phyloP scores from a whole-genome alignment of 2,888 invertebrate genomes.

The Dicroscelio sp. region DNA sequence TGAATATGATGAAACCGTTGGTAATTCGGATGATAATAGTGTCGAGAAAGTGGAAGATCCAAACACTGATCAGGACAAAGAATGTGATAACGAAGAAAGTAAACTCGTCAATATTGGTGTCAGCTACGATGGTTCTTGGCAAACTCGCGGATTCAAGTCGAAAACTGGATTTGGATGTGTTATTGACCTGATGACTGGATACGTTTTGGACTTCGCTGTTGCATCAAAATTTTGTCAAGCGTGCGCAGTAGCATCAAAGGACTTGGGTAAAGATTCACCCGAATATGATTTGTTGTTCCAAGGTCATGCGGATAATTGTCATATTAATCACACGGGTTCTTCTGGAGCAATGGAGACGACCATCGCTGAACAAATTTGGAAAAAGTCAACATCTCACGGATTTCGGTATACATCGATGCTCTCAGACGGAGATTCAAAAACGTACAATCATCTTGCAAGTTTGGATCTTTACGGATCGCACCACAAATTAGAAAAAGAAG shows the following conservation, averaged over 20 bases:
- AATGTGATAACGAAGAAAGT: conserved; percentile 1
- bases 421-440: too few relatives aligned
- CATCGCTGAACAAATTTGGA: conserved; percentile 67
- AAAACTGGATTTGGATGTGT: conserved; percentile 72
- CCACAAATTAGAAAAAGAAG: conserved; percentile 54
- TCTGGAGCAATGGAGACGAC: too few relatives aligned
- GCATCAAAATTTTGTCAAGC: conserved; percentile 75
- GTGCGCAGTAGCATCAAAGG: conserved; percentile 56
- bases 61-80: neutral
- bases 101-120: conserved; percentile 41
- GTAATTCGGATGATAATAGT: neutral
- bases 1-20: conserved; percentile 5
- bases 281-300: conserved; percentile 75
- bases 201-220: conserved; percentile 68
- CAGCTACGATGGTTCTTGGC: too few relatives aligned
- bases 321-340: too few relatives aligned
- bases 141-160: conserved; percentile 74
- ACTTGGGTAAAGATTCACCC: conserved; percentile 34
- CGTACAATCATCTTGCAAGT: conserved; percentile 57
- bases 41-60: neutral
- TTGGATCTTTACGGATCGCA: conserved; percentile 64
- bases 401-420: conserved; percentile 67
- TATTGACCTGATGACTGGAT: conserved; percentile 71
- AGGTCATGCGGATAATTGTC: conserved; percentile 68
- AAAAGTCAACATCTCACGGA: conserved; percentile 57